Base-by-base conservation (phyloP, 2,888 invertebrate species). In the Amblyteles armatorius region DNA sequence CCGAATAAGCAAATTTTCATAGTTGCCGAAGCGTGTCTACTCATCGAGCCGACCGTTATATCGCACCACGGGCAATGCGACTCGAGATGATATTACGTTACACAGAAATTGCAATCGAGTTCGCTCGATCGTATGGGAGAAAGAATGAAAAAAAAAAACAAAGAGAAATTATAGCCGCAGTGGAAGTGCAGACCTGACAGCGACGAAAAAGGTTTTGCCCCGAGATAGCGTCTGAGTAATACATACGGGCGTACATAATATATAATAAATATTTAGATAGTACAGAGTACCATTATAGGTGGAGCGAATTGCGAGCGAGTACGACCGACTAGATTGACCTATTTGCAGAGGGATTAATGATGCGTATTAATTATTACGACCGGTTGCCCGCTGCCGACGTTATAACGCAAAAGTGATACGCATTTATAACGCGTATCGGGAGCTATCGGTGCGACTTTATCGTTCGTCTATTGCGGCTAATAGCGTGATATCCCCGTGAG, bases 361-460 rank as follows among this genome's bases (percentile, higher is more conserved):
- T 65, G 80, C 74, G 63, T 83, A 86, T 86, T 86, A 83, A 81
- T 86, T 81, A 82, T 86, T 79, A 81, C 78, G 63, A 83, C 81
- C 81, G 78, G 81, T 83, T 74, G 52, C 63, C 67, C 48, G 26
- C 36, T 72, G 69, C 13, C 71, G 71, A 72, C 48, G 79, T 83
- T 83, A 73, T 72, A 74, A 74, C 74, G 76, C 29, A 74, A 81
- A 81, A 86, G 79, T 86, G 67, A 83, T 81, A 86, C 73, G 74
- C 71, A 81, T 79, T 82, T 83, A 73, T 83, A 80, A 77, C 74
- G 55, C 79, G 79, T 81, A 83, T 77, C 69, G 68, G 60, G 48
- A 74, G 76, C 68, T 79, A 83, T 86, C 81, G 79, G 71, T 63
- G 57, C 73, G 78, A 81, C 81, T 81, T 79, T 81, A 83, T 86